A percentile compares a stretch with the other conserved stretches of the same genome.
These are phyloP conservation scores for Troides helena DNA, from an alignment of 2,888 invertebrate species.

Conservation along the genomic window DNA sequence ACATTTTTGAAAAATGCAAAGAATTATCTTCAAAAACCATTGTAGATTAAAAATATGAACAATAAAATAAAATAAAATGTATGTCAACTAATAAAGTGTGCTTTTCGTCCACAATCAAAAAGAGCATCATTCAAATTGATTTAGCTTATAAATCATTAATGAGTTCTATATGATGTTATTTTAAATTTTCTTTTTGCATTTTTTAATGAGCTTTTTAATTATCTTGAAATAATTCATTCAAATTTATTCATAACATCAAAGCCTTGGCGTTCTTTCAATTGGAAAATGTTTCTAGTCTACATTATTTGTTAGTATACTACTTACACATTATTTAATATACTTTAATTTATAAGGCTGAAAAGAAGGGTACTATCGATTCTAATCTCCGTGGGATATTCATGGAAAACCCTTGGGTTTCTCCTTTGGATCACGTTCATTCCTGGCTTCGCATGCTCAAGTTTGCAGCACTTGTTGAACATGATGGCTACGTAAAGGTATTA, in stretches of 20 bases:
- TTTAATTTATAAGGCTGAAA: background rate
- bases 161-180: too few relatives aligned
- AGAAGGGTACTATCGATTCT: background rate
- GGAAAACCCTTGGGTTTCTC: background rate
- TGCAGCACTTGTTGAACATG: background rate
- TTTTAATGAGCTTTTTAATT: too few relatives aligned
- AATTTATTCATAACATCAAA: background rate
- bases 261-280: background rate
- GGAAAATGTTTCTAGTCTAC: background rate
- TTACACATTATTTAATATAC: background rate
- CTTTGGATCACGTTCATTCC: background rate
- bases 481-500: background rate
- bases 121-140: too few relatives aligned
- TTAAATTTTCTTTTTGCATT: too few relatives aligned
- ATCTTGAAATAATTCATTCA: too few relatives aligned
- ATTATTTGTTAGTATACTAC: background rate
- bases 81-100: too few relatives aligned
- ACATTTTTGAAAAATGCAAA: too few relatives aligned
- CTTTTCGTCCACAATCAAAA: too few relatives aligned
- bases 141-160: too few relatives aligned
- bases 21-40: too few relatives aligned
- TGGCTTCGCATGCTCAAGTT: background rate
- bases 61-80: too few relatives aligned
- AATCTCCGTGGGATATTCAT: background rate
- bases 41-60: too few relatives aligned